Conservation (phyloP, 1,140 invertebrate genomes). For the Hesperophylax magnus region DNA sequence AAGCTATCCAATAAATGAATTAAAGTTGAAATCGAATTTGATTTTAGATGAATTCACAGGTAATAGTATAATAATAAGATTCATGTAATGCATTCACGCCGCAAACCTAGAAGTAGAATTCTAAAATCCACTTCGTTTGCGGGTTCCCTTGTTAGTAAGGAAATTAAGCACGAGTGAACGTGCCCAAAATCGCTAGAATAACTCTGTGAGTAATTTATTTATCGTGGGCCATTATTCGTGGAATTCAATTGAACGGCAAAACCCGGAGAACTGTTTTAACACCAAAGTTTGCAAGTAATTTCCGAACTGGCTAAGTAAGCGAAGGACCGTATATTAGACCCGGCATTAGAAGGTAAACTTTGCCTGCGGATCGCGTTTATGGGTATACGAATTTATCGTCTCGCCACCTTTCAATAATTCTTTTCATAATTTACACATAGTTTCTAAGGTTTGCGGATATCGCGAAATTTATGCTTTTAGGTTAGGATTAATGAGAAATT, state of each 20-base stretch:
- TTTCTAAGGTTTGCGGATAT: not conserved
- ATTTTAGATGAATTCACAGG: no score
- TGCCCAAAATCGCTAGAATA: constrained; percentile 10
- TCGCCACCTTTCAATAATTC: not conserved
- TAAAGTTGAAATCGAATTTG: no score
- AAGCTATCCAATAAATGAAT: no score
- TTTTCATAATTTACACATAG: constrained; percentile 1
- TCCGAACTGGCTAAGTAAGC: constrained; percentile 2
- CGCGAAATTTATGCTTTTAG: no score
- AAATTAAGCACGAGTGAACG: not conserved
- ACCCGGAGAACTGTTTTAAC: constrained; percentile 7
- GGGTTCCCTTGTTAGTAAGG: not conserved
- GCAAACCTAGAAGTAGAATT: no score
- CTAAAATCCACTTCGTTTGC: not conserved
- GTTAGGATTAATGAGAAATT: no score
- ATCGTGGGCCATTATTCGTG: constrained; percentile 10
- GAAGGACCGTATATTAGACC: not conserved
- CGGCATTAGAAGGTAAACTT: not conserved
- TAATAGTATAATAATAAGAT: no score
- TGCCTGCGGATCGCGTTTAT: not conserved
- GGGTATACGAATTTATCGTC: not conserved
- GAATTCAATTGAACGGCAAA: constrained; percentile 17
- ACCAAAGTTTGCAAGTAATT: constrained; percentile 20
- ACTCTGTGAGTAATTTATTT: constrained; percentile 23
- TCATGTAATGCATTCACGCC: no score